Evolutionary conservation across 1,140 invertebrate species (phyloP).

Genomic region (Drosophila pallidifrons): DNA sequence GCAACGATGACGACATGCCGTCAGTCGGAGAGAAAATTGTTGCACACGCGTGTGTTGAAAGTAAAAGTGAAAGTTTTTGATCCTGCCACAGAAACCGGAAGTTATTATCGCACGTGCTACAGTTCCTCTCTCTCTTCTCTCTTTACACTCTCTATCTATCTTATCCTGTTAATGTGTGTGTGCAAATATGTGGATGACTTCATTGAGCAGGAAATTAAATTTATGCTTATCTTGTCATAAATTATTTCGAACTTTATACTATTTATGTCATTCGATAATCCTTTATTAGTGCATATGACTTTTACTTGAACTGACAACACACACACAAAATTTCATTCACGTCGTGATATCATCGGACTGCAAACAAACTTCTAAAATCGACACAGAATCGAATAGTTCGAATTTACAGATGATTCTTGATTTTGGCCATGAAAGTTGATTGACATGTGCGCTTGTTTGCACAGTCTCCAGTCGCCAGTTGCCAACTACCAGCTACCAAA

Average conservation of each 20-base stretch:
- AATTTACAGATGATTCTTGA: neutral
- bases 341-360: neutral
- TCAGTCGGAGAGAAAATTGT: conserved; percentile 44
- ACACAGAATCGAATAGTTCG: neutral
- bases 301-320: neutral
- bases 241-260: conserved; percentile 12
- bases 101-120: conserved; percentile 62
- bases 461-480: conserved; percentile 2
- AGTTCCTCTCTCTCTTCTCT: conserved; percentile 5
- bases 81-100: conserved; percentile 61
- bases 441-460: conserved; percentile 59
- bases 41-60: conserved; percentile 59
- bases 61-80: conserved; percentile 60
- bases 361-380: neutral
- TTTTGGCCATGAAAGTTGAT: conserved; percentile 32
- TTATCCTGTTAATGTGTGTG: neutral
- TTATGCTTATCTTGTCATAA: conserved; percentile 30
- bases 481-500: conserved; percentile 9
- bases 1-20: conserved; percentile 33
- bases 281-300: neutral
- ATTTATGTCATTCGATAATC: conserved; percentile 1
- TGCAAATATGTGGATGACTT: conserved; percentile 28
- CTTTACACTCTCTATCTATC: neutral
- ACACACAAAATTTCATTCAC: conserved; percentile 18
- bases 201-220: conserved; percentile 51